Evolutionary conservation across 2,888 invertebrate species (phyloP), one percentile per base, ranked within the genome.

Genomic region (Drosophila flavopinicola): DNA sequence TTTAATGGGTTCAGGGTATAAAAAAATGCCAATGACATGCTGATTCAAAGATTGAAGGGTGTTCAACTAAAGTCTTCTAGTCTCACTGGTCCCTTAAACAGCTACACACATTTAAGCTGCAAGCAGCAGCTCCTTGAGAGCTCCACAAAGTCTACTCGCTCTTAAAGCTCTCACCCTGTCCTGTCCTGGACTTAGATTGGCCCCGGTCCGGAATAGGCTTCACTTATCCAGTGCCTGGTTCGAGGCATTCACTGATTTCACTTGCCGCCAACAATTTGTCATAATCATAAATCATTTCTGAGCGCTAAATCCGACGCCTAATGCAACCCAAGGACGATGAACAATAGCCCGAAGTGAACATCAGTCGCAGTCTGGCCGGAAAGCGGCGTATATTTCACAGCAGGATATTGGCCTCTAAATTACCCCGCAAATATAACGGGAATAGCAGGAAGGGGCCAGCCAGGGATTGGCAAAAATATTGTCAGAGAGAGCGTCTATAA

Each of bases 401-500:
- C 89, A 77, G 89, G 90, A 88, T 87, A 87, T 85, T 87, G 87
- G 89, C 89, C 90, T 87, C 88, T 88, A 90, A 89, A 88, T 88
- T 87, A 76, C 75, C 82, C 89, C 88, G 78, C 89, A 89, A 88
- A 86, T 74, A 74, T 68, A 57, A 57, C 60, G 59, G 51, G 47
- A 32, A 20, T 4, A 24, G 29, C 45, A n/a, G n/a, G 49, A 37
- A 54, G 44, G 60, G 58, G 42, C 48, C 6, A n/a, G 9, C n/a
- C 9, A n/a, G n/a, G 39, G 41, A 66, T 72, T 49, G 65, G 25
- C 33, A 49, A 49, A 73, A 80, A 68, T 70, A 66, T 70, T 68
- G 61, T 68, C 65, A 69, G 39, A 35, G 30, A 69, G 39, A 35
- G 30, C 10, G 30, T 27, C 2, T 4, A 20, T 20, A 20, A 20